Evolutionary conservation across 2,888 invertebrate species (phyloP).

Genomic region (Lagria hirta): DNA sequence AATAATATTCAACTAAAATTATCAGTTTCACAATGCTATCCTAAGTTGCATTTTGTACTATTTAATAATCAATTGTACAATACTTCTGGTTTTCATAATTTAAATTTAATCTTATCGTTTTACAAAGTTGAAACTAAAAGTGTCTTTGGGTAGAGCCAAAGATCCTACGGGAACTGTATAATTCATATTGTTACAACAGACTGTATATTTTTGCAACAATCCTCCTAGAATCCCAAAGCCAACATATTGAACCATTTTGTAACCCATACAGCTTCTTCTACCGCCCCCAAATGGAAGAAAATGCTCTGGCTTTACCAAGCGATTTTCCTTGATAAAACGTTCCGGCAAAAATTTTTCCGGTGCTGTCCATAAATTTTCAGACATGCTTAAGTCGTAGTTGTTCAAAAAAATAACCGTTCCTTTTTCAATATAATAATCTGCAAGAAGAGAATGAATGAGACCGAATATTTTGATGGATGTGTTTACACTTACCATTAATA

Average conservation of each 20-base stretch:
- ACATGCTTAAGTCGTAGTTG: slow-evolving; percentile 68
- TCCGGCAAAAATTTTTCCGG: slow-evolving; percentile 64
- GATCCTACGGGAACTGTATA: slow-evolving; percentile 61
- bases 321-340: slow-evolving; percentile 61
- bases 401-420: slow-evolving; percentile 67
- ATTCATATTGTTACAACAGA: slow-evolving; percentile 54
- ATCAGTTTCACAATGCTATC: too few species aligned
- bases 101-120: slow-evolving; percentile 43
- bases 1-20: too few species aligned
- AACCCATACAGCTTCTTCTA: slow-evolving; percentile 67
- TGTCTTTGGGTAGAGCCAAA: slow-evolving; percentile 57
- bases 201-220: slow-evolving; percentile 58
- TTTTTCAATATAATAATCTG: slow-evolving; percentile 63
- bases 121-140: slow-evolving; percentile 57
- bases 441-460: slow-evolving; percentile 25
- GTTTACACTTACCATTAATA: slow-evolving; percentile 63
- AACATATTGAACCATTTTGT: slow-evolving; percentile 65
- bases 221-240: slow-evolving; percentile 59
- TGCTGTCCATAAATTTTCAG: slow-evolving; percentile 61
- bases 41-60: slow-evolving; percentile 7
- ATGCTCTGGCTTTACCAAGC: slow-evolving; percentile 62
- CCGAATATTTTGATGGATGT: background rate
- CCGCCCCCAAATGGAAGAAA: slow-evolving; percentile 70
- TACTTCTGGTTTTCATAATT: slow-evolving; percentile 13
- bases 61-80: too few species aligned